Percentiles rank a stretch among this genome's conserved stretches.
Conservation (phyloP, 2,888 invertebrate species). For the Aspidiotus rigidus region DNA sequence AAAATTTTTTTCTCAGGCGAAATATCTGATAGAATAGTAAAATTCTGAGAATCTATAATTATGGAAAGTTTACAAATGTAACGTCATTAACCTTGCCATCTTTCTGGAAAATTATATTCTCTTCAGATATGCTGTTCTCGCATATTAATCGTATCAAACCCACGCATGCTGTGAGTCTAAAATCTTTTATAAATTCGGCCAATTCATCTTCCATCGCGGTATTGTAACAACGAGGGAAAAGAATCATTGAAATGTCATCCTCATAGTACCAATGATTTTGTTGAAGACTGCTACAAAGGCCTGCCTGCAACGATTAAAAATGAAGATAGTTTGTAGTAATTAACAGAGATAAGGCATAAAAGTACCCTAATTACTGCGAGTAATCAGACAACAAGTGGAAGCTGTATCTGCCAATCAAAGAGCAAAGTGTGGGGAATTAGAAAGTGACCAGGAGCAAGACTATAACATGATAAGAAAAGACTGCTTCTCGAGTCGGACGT, state of each 20-base stretch:
- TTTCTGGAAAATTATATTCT: constrained; percentile 45
- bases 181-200: constrained; percentile 77
- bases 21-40: too few relatives aligned
- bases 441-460: background rate
- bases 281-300: constrained; percentile 63
- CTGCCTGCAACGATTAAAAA: constrained; percentile 45
- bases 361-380: background rate
- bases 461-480: too few relatives aligned
- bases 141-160: constrained; percentile 71
- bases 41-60: background rate
- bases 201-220: constrained; percentile 72
- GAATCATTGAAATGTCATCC: constrained; percentile 49
- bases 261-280: constrained; percentile 82
- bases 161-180: constrained; percentile 77
- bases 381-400: too few relatives aligned
- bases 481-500: too few relatives aligned
- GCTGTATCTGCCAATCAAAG: too few relatives aligned
- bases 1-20: too few relatives aligned
- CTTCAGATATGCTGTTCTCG: constrained; percentile 47
- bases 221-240: constrained; percentile 80
- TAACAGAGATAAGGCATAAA: background rate
- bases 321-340: too few relatives aligned
- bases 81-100: constrained; percentile 40
- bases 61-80: background rate
- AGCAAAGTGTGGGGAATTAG: background rate